Conservation (phyloP, 2,888 invertebrate genomes). For the Polyommatus iphigenia region DNA sequence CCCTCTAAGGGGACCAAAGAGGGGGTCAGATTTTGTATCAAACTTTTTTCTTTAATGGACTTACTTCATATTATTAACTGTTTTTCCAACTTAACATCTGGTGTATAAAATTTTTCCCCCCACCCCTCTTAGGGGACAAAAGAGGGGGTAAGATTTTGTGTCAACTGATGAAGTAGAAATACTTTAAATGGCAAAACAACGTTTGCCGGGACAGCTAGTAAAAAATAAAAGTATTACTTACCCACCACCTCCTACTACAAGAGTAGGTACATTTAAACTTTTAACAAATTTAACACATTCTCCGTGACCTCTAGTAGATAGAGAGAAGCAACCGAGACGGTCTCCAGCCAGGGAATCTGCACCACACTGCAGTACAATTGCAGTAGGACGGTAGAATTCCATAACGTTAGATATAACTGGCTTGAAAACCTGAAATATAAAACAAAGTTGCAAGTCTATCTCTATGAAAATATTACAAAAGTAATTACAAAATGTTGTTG, state of each 20-base stretch:
- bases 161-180: too few species aligned
- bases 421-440: conserved; percentile 87
- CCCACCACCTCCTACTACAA: conserved; percentile 91
- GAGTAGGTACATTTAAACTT: conserved; percentile 93
- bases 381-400: conserved; percentile 97
- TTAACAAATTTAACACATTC: conserved; percentile 99
- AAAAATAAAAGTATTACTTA: conserved; percentile 47
- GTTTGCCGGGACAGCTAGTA: too few species aligned
- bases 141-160: too few species aligned
- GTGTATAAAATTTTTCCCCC: too few species aligned
- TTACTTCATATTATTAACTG: too few species aligned
- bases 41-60: too few species aligned
- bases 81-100: too few species aligned
- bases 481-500: neutral
- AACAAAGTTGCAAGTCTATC: neutral
- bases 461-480: too few species aligned
- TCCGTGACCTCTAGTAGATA: conserved; percentile 97
- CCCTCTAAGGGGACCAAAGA: too few species aligned
- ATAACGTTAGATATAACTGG: conserved; percentile 96
- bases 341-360: conserved; percentile 99
- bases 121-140: too few species aligned
- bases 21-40: too few species aligned
- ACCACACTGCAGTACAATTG: conserved; percentile 98
- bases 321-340: conserved; percentile 95
- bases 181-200: too few species aligned